Evolutionary conservation across 2,888 invertebrate genomes (phyloP).

Genomic region (Aphidius colemani): DNA sequence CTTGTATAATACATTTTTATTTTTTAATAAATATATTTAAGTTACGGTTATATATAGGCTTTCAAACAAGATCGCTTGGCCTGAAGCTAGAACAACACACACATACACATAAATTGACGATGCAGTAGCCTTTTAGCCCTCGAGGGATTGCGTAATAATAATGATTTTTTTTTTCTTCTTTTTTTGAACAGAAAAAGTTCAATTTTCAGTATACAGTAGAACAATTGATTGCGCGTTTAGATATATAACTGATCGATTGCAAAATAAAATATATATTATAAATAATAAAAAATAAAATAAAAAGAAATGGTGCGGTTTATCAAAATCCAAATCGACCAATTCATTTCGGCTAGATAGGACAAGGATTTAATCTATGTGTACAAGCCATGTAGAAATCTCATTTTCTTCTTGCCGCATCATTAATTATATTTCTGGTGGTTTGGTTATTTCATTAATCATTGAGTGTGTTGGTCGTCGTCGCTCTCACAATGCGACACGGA

Average conservation of each 20-base stretch:
- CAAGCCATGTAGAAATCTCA: conserved; percentile 6
- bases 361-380: conserved; percentile 8
- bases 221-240: neutral
- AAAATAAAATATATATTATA: neutral
- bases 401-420: conserved; percentile 16
- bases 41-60: conserved; percentile 25
- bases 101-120: conserved; percentile 5
- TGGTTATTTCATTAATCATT: conserved; percentile 24
- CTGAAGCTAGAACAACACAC: conserved; percentile 18
- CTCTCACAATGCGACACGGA: conserved; percentile 20
- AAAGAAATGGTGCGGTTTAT: conserved; percentile 9
- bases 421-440: conserved; percentile 22
- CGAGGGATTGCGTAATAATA: conserved; percentile 12
- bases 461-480: conserved; percentile 16
- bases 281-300: neutral
- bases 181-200: neutral
- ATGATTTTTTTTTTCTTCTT: conserved; percentile 3
- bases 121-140: conserved; percentile 11
- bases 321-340: conserved; percentile 6
- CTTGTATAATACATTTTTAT: conserved; percentile 6
- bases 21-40: neutral
- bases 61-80: conserved; percentile 33
- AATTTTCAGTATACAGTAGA: too few species aligned
- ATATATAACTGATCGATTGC: conserved; percentile 6
- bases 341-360: neutral